Evolutionary conservation across 2,888 invertebrate genomes (phyloP), one percentile per base, ranked within the genome.

Genomic region (Pachymerium ferrugineum): DNA sequence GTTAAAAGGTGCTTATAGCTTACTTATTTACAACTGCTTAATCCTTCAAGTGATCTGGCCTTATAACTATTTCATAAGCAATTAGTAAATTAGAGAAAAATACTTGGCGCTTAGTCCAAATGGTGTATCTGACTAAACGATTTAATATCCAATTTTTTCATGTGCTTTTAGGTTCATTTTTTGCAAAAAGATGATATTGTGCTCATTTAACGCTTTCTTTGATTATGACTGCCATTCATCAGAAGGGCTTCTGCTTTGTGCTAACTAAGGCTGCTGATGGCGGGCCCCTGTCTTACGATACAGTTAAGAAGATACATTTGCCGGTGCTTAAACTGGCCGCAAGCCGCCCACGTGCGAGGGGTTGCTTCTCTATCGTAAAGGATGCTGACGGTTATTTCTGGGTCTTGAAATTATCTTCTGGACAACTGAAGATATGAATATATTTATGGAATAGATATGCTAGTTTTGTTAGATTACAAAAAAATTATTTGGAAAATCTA

Each of bases 161-260:
- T 22, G 47, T 54, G 47, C 47, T 54, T 19, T n/a, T n/a, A n/a
- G n/a, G n/a, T n/a, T n/a, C n/a, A n/a, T 54, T 54, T 54, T 54
- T 54, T 54, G 16, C 8, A 54, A 54, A 22, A 54, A 38, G 47
- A 54, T 54, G 47, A 54, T 19, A 54, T 54, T 22, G 47, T 19
- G 6, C 47, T 3, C 47, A 22, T 10, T 54, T 22, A 10, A 16
- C 22, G 47, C 47, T 22, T 19, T 22, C 47, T 54, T 54, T 54
- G 47, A 54, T 54, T 54, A 22, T 22, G 22, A 22, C 47, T n/a
- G 47, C 47, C 47, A 54, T 54, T 19, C 47, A 16, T 54, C 47
- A 54, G n/a, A n/a, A 54, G 22, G 47, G 22, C 22, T 54, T 54
- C 22, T 54, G 47, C 47, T 54, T 54, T 54, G 47, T 12, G 22